Percentiles rank a stretch among this genome's conserved stretches.
Conservation (phyloP, 2,888 invertebrate genomes). For the Limenitis camilla region DNA sequence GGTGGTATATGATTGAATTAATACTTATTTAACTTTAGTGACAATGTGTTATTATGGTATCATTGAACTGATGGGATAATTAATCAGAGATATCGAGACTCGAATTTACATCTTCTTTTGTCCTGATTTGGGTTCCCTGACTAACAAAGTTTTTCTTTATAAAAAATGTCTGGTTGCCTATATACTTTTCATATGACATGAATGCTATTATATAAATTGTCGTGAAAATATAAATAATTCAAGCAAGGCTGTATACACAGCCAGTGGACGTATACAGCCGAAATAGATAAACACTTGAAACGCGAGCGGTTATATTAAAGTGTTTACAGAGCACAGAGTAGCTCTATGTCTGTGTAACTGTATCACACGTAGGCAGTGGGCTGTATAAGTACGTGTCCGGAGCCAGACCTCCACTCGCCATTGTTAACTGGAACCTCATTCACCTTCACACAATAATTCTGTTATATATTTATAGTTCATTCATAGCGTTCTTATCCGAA, state of each 20-base stretch:
- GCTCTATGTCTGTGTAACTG: background rate
- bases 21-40: no score
- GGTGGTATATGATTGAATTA: no score
- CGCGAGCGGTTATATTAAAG: conserved; percentile 5
- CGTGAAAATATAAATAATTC: background rate
- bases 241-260: background rate
- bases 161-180: no score
- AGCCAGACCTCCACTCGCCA: conserved; percentile 8
- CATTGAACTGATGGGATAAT: no score
- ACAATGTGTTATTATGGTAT: no score
- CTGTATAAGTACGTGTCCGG: conserved; percentile 1
- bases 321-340: background rate
- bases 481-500: background rate
- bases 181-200: no score
- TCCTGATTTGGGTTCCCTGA: no score
- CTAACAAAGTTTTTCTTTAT: no score
- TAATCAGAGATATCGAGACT: no score
- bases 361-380: no score
- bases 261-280: background rate
- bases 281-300: conserved; percentile 13
- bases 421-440: conserved; percentile 14
- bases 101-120: no score
- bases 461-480: conserved; percentile 7
- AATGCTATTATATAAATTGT: no score
- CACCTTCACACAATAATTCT: conserved; percentile 4